Evolutionary conservation across 1,140 invertebrate genomes (phyloP).

Genomic region (Procambarus virginalis): DNA sequence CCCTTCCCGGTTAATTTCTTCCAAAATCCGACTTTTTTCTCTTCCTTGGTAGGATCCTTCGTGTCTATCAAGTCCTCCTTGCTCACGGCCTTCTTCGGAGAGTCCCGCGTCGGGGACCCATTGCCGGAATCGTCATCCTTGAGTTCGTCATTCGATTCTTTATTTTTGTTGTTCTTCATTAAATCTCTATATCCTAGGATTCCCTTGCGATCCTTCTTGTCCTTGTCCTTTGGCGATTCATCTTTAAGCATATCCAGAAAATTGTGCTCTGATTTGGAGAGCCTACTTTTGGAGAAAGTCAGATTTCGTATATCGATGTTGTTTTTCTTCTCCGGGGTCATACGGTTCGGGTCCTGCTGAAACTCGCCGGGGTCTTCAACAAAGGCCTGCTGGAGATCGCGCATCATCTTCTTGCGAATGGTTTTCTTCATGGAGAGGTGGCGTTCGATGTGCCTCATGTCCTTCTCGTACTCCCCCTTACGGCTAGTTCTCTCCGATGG

Average conservation of each 20-base stretch:
- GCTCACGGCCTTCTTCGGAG: conserved; percentile 73
- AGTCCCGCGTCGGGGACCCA: conserved; percentile 76
- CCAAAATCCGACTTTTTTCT: conserved; percentile 83
- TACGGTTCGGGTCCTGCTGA: conserved; percentile 78
- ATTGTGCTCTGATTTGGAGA: conserved; percentile 78
- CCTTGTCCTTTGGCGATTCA: conserved; percentile 64
- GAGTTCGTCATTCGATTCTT: conserved; percentile 23
- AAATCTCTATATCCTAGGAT: conserved; percentile 34
- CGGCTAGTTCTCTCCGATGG: conserved; percentile 38
- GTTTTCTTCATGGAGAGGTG: conserved; percentile 91
- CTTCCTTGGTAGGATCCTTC: conserved; percentile 73
- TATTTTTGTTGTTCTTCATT: conserved; percentile 52
- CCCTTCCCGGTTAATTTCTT: conserved; percentile 83
- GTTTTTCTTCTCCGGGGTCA: conserved; percentile 81
- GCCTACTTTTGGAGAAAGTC: conserved; percentile 75
- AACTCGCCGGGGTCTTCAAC: conserved; percentile 84
- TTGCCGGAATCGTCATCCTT: conserved; percentile 78
- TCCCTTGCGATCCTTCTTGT: conserved; percentile 70
- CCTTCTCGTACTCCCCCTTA: conserved; percentile 76
- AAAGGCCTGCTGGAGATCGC: conserved; percentile 84
- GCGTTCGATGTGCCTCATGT: conserved; percentile 85
- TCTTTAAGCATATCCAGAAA: conserved; percentile 82
- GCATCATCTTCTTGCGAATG: conserved; percentile 88
- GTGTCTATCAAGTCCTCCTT: conserved; percentile 75
- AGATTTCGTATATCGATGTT: conserved; percentile 81